Evolutionary conservation across 2,113 vertebrate genomes (phyloP).

Genomic region (Clinocottus analis): DNA sequence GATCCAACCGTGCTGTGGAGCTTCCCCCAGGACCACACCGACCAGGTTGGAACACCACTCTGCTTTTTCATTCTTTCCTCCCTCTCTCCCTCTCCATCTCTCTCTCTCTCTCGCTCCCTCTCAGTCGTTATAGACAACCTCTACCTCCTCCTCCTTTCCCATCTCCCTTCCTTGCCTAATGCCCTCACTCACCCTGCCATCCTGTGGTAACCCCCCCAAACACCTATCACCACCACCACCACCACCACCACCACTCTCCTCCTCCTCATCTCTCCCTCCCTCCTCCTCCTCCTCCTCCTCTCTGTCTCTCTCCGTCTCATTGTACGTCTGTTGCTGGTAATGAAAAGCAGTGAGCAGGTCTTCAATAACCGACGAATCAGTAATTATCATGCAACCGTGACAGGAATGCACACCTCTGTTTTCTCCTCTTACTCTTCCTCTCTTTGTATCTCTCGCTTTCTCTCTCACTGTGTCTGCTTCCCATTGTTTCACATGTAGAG

Average conservation of each 20-base stretch:
- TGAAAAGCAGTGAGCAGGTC: conserved; percentile 86
- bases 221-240: conserved; percentile 29
- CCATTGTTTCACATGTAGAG: conserved; percentile 60
- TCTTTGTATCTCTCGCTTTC: conserved; percentile 17
- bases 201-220: conserved; percentile 62
- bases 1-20: conserved; percentile 99
- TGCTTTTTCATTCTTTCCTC: conserved; percentile 78
- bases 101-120: conserved; percentile 33
- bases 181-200: conserved; percentile 75
- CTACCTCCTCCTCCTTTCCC: conserved; percentile 26
- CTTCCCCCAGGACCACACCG: conserved; percentile 99
- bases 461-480: conserved; percentile 33
- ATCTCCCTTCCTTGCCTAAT: conserved; percentile 63
- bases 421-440: not conserved
- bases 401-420: conserved; percentile 80
- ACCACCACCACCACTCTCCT: conserved; percentile 38
- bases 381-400: conserved; percentile 87
- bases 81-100: conserved; percentile 31
- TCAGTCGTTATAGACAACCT: conserved; percentile 43
- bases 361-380: conserved; percentile 86
- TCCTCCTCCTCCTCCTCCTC: conserved; percentile 18
- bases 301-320: conserved; percentile 66
- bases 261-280: conserved; percentile 32
- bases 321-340: conserved; percentile 85
- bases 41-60: conserved; percentile 96